Conservation (phyloP, 2,888 invertebrate genomes). For the Eulithis testata region DNA sequence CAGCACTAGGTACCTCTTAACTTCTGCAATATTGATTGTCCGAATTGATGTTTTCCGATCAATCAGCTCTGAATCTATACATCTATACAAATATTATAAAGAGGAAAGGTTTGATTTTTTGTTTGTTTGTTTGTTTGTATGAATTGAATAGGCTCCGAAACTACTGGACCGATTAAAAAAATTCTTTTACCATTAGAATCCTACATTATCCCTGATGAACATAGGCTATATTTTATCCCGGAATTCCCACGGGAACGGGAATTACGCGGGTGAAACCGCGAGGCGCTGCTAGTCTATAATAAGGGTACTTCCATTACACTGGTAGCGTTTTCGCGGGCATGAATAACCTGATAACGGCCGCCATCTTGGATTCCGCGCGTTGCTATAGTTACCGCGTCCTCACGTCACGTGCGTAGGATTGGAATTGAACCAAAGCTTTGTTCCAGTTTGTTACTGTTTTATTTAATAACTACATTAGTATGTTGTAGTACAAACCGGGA, state of each 20-base stretch:
- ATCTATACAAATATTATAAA: no score
- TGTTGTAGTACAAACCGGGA: constrained; percentile 20
- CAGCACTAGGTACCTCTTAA: no score
- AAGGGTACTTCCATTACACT: constrained; percentile 29
- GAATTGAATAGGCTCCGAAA: no score
- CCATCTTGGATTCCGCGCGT: constrained; percentile 74
- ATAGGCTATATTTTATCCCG: no score
- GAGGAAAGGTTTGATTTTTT: no score
- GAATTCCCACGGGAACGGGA: no score
- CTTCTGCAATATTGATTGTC: not conserved
- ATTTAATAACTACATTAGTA: constrained; percentile 32
- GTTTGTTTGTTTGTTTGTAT: no score
- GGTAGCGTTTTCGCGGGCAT: constrained; percentile 43
- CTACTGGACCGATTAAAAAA: no score
- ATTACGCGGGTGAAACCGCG: no score
- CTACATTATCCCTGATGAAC: no score
- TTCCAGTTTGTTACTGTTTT: constrained; percentile 12
- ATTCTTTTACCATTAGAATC: no score
- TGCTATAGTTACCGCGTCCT: constrained; percentile 67
- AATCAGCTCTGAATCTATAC: constrained; percentile 19
- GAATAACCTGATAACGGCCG: constrained; percentile 67
- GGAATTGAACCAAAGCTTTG: constrained; percentile 20
- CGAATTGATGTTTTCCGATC: constrained; percentile 8
- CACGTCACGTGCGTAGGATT: constrained; percentile 63
- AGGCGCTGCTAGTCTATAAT: no score